Base-by-base conservation (phyloP, 1,140 invertebrate genomes). In the Pentalonia nigronervosa region DNA sequence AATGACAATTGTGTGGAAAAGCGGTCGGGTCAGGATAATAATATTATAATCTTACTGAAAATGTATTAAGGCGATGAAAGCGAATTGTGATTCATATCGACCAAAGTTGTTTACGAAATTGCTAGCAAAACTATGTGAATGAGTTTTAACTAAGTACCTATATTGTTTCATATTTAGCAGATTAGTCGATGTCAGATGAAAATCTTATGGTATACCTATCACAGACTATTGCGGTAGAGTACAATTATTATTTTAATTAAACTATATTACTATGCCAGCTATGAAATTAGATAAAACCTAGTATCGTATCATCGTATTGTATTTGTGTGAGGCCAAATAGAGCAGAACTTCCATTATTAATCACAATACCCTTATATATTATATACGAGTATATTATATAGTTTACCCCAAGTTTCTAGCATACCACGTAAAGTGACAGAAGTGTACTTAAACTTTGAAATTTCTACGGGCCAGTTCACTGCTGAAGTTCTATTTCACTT, bases 391-490 rank as follows among this genome's bases (percentile, higher is more conserved):
- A 41, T 41, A 2, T 2, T 67, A 36, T 48, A 76, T 83, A 86
- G 81, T 84, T 93, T 83, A 53, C 41, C 2, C 47, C 6, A 45
- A 93, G 91, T 86, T 93, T 83, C 34, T 41, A 7, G 50, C 36
- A 14, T 86, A 25, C 53, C 17, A 9, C 90, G 67, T 8, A 14
- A 41, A 92, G 34, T 92, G 91, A 92, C 91, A 92, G 91, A 50
- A 92, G 47, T 45, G 47, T 86, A 93, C 48, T 93, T 86, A 41
- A 93, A 93, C 34, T 93, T 53, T 30, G 91, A 86, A 86, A 93
- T 86, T 86, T 86, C 91, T 86, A 23, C 76, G 34, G 53, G 48
- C 50, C 36, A 86, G 50, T 53, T 53, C 48, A 84, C 41, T 30
- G 14, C 81, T 36, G 14, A 92, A 83, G 81, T 83, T 84, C 50